Percentiles rank a stretch among this genome's conserved stretches.
Conservation (phyloP, 2,797 vertebrate genomes). For the Labeo calbasu region DNA sequence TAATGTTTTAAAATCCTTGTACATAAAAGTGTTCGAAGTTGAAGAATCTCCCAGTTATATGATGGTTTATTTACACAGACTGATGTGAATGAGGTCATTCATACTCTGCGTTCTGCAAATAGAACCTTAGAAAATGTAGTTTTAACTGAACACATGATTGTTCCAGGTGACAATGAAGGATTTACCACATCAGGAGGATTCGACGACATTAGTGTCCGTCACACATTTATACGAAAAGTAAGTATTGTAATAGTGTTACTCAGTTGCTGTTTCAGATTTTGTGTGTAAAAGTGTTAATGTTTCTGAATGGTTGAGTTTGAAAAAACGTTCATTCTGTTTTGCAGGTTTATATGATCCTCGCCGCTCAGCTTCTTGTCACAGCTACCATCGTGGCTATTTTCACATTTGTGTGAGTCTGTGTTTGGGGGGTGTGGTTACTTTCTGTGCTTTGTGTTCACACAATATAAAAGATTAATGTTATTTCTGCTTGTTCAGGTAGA, state of each 20-base stretch:
- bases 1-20: background rate
- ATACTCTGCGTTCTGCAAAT: background rate
- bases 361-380: conserved; percentile 87
- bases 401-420: conserved; percentile 88
- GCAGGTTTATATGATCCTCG: conserved; percentile 92
- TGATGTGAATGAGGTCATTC: background rate
- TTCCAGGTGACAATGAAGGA: conserved; percentile 69
- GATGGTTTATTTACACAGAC: background rate
- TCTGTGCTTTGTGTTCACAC: background rate
- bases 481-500: background rate
- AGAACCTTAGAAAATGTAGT: background rate
- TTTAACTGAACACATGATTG: background rate
- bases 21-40: background rate
- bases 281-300: background rate
- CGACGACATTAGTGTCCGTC: conserved; percentile 84
- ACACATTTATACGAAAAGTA: conserved; percentile 91
- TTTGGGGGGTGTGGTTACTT: background rate
- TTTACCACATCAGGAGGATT: conserved; percentile 77
- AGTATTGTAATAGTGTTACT: conserved; percentile 23
- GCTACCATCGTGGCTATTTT: conserved; percentile 88
- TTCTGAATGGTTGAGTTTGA: background rate
- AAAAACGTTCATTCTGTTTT: background rate
- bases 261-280: background rate
- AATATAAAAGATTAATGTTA: conserved; percentile 19
- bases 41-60: background rate